phyloP scores from a whole-genome alignment of 2,888 invertebrate species.

The Chloroclystis v-ata region DNA sequence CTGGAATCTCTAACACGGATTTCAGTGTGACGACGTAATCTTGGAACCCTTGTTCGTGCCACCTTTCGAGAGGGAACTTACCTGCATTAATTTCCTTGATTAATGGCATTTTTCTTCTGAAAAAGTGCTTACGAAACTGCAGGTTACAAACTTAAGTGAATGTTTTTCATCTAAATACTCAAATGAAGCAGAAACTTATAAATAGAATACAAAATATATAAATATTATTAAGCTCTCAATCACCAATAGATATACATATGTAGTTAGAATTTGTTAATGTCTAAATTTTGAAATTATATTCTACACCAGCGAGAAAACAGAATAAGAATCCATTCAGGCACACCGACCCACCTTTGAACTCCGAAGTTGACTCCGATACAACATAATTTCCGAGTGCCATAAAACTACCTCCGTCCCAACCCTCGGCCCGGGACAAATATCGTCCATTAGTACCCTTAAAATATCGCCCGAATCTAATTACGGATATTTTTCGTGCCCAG shows the following conservation, averaged over 20 bases:
- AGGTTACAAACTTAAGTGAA: too few species aligned
- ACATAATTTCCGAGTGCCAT: constrained; percentile 11
- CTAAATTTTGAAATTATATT: too few species aligned
- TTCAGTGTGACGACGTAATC: constrained; percentile 2
- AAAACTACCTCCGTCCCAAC: constrained; percentile 11
- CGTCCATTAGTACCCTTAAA: constrained; percentile 25
- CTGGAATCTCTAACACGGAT: constrained; percentile 1
- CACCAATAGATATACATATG: too few species aligned
- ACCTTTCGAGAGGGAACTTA: background rate
- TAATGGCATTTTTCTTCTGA: background rate
- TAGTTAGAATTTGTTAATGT: too few species aligned
- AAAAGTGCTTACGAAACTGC: too few species aligned
- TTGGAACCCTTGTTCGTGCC: background rate
- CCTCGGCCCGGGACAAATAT: constrained; percentile 24
- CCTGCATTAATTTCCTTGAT: background rate
- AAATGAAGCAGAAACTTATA: too few species aligned
- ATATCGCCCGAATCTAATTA: constrained; percentile 25
- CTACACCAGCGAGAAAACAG: background rate
- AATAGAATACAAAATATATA: too few species aligned
- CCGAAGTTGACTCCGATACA: constrained; percentile 8
- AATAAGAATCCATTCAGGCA: background rate
- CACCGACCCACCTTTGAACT: constrained; percentile 6
- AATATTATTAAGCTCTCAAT: too few species aligned
- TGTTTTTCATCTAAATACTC: too few species aligned
- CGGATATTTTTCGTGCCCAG: constrained; percentile 11